Conservation (phyloP, 2,888 invertebrate species). For the Apamea monoglypha region DNA sequence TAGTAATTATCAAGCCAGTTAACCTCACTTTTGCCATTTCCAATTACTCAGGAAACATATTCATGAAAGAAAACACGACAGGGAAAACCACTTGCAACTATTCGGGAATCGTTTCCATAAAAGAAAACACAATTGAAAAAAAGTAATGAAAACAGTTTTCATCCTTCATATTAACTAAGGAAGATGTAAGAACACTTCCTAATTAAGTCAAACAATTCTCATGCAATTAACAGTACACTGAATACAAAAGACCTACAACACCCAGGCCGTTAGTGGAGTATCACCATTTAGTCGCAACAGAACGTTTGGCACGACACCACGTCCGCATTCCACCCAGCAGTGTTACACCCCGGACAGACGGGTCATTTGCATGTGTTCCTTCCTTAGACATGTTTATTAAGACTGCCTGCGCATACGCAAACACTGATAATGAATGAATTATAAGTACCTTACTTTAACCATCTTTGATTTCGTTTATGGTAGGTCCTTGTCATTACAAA, state of each 20-base stretch:
- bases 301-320: constrained; percentile 45
- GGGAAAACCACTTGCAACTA: background rate
- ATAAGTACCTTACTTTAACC: background rate
- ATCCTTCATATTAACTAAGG: background rate
- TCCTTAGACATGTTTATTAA: constrained; percentile 46
- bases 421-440: constrained; percentile 1
- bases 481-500: background rate
- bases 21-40: background rate
- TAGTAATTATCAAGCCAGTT: background rate
- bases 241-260: background rate
- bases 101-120: background rate
- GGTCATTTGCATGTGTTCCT: constrained; percentile 52
- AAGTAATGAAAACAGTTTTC: background rate
- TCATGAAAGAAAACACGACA: too few species aligned
- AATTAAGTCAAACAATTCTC: background rate
- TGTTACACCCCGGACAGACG: constrained; percentile 53
- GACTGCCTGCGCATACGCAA: constrained; percentile 41
- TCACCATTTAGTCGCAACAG: constrained; percentile 6
- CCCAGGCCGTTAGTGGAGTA: constrained; percentile 16
- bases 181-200: background rate
- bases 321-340: constrained; percentile 54
- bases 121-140: background rate
- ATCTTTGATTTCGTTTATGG: background rate
- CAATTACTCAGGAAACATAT: background rate
- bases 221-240: constrained; percentile 7